Evolutionary conservation across 2,888 invertebrate genomes (phyloP).

Genomic region (Microplitis deprimator): DNA sequence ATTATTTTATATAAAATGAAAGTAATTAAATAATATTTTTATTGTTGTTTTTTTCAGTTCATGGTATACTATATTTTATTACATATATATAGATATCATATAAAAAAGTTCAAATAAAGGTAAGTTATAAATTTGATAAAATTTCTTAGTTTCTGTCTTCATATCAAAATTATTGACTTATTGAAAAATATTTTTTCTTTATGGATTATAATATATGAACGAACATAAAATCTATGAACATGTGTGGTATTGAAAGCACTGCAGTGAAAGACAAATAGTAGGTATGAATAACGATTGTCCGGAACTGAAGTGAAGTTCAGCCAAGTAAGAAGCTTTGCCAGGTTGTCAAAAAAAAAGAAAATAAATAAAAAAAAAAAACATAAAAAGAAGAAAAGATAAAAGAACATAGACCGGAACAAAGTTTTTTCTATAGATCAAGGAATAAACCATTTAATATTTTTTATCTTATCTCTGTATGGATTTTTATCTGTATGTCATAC

Average conservation of each 20-base stretch:
- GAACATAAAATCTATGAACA: background rate
- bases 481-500: background rate
- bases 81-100: background rate
- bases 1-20: no score
- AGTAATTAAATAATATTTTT: no score
- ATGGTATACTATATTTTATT: background rate
- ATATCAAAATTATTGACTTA: background rate
- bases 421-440: background rate
- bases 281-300: conserved; percentile 6
- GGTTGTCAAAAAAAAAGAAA: background rate
- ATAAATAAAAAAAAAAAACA: conserved; percentile 11
- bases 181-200: background rate
- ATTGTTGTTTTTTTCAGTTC: background rate
- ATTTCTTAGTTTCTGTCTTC: background rate
- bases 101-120: background rate
- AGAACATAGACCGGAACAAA: background rate
- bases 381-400: background rate
- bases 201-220: background rate
- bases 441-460: background rate
- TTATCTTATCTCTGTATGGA: background rate
- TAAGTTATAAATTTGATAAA: background rate
- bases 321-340: conserved; percentile 5
- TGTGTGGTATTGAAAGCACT: conserved; percentile 6
- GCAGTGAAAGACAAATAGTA: conserved; percentile 8
- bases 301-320: conserved; percentile 12